These are phyloP conservation scores for Achatina immaculata DNA, from an alignment of 1,140 invertebrate genomes.

Conservation along the genomic window DNA sequence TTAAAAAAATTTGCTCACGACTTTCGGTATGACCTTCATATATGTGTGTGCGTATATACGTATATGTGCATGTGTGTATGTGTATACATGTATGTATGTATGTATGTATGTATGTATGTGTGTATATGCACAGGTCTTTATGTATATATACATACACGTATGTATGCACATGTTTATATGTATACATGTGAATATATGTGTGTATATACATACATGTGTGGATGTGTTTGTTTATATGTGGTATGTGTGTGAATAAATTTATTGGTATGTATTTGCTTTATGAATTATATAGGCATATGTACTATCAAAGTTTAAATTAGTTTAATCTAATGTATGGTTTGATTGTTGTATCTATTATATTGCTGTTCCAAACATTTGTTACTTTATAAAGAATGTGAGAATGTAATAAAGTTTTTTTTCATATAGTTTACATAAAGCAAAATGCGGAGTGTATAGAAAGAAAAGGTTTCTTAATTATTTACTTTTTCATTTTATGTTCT, in stretches of 20 bases:
- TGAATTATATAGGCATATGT: not conserved
- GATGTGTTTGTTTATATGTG: no score
- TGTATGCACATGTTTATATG: not conserved
- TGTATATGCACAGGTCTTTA: not conserved
- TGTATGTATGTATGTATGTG: not conserved
- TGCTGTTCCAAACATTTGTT: no score
- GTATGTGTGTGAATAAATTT: no score
- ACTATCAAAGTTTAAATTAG: no score
- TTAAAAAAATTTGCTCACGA: no score
- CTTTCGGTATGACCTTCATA: no score
- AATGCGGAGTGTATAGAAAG: not conserved
- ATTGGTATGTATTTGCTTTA: not conserved
- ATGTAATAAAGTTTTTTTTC: no score
- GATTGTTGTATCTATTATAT: no score
- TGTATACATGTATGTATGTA: not conserved
- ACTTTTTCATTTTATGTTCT: not conserved
- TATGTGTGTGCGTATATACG: slow-evolving; percentile 27
- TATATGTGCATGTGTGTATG: slow-evolving; percentile 17
- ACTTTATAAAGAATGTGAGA: no score
- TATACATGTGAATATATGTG: not conserved
- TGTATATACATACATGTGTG: not conserved
- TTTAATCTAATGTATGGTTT: no score
- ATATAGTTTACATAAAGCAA: not conserved
- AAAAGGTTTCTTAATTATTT: no score
- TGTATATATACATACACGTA: not conserved